Evolutionary conservation across 2,797 vertebrate genomes (phyloP).

Genomic region (Oreortyx pictus): DNA sequence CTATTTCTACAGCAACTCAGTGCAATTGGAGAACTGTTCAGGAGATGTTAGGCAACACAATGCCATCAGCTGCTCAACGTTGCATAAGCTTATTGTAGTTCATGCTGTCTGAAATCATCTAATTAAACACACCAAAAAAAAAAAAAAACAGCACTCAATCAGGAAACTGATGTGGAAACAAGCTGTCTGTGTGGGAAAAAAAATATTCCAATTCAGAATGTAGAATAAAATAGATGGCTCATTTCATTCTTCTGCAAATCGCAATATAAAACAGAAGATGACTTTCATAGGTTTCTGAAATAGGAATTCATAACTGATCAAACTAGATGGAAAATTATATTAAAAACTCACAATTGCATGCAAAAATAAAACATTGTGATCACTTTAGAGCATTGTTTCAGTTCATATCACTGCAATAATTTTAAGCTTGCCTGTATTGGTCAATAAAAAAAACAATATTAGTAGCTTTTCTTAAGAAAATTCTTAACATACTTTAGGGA

Average conservation of each 20-base stretch:
- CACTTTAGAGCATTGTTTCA: background rate
- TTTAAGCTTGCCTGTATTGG: background rate
- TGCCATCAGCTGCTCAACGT: conserved; percentile 26
- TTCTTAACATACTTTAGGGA: background rate
- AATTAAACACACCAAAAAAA: background rate
- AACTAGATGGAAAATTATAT: background rate
- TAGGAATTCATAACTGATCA: background rate
- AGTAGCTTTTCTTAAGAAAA: background rate
- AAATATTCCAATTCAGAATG: background rate
- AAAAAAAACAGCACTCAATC: background rate
- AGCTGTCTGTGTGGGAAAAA: background rate
- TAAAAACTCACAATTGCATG: background rate
- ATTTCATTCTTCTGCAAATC: background rate
- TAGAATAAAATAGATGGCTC: background rate
- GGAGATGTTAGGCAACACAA: conserved; percentile 60
- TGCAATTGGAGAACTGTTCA: conserved; percentile 29
- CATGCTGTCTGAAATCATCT: background rate
- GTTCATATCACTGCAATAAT: background rate
- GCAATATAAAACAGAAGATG: background rate
- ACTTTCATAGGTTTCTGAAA: background rate
- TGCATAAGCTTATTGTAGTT: background rate
- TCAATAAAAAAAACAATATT: background rate
- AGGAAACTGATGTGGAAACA: background rate
- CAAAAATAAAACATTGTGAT: background rate
- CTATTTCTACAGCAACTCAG: conserved; percentile 68